These are phyloP conservation scores for Chionis minor DNA, from an alignment of 2,113 vertebrate genomes.

Conservation along the genomic window DNA sequence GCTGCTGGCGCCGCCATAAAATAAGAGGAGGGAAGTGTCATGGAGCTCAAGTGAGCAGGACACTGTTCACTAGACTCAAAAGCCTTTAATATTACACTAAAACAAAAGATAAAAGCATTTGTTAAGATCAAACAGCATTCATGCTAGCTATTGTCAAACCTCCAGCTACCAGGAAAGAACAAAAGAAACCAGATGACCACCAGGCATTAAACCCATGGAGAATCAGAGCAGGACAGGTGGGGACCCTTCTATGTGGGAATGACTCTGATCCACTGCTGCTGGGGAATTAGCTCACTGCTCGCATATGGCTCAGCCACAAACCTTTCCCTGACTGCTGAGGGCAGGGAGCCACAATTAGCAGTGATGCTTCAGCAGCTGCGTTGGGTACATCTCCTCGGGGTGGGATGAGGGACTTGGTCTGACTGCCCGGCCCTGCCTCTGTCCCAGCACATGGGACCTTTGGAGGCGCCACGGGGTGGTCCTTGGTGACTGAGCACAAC, in stretches of 20 bases:
- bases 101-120: not conserved
- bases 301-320: not conserved
- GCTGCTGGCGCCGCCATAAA: not conserved
- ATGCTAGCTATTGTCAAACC: not conserved
- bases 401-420: not conserved
- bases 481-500: not conserved
- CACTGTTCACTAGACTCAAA: not conserved
- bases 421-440: not conserved
- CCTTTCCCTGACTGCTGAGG: not conserved
- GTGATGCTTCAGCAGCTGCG: not conserved
- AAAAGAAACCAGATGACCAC: not conserved
- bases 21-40: fast-evolving
- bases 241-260: fast-evolving
- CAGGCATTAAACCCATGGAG: not conserved
- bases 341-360: not conserved
- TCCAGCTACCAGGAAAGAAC: not conserved
- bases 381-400: not conserved
- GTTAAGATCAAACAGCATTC: not conserved
- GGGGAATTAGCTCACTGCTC: not conserved
- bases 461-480: not conserved
- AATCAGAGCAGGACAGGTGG: fast-evolving
- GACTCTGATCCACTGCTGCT: not conserved
- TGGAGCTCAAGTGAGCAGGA: not conserved
- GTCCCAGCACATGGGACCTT: fast-evolving
- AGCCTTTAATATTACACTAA: not conserved